phyloP scores from a whole-genome alignment of 2,888 invertebrate species.

The Coelogynopora nodosa region DNA sequence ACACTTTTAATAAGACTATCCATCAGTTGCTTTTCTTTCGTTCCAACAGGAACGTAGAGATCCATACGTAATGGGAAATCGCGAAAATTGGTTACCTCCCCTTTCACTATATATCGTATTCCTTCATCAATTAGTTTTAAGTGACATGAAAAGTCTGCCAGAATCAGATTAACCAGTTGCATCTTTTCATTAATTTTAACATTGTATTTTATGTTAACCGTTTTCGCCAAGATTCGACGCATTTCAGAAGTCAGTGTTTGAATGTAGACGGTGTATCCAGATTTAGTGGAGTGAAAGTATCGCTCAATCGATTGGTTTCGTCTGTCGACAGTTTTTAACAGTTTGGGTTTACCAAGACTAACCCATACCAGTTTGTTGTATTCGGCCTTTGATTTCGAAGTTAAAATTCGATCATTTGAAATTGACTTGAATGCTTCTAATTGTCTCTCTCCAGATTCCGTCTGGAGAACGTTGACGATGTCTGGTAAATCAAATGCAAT shows the following conservation, averaged over 20 bases:
- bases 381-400: neutral
- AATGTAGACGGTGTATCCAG: neutral
- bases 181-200: neutral
- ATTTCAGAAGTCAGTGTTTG: neutral
- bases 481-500: neutral
- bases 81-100: neutral
- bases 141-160: neutral
- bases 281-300: neutral
- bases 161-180: neutral
- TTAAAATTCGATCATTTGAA: neutral
- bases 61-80: neutral
- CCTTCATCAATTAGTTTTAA: neutral
- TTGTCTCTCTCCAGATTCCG: constrained; percentile 7
- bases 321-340: neutral
- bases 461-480: neutral
- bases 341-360: neutral
- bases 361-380: neutral
- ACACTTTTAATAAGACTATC: neutral
- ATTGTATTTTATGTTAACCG: neutral
- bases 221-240: neutral
- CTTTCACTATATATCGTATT: neutral
- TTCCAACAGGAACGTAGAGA: neutral
- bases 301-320: neutral
- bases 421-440: neutral
- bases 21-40: neutral